Evolutionary conservation across 2,113 vertebrate species (phyloP).

Genomic region (Micromys minutus): DNA sequence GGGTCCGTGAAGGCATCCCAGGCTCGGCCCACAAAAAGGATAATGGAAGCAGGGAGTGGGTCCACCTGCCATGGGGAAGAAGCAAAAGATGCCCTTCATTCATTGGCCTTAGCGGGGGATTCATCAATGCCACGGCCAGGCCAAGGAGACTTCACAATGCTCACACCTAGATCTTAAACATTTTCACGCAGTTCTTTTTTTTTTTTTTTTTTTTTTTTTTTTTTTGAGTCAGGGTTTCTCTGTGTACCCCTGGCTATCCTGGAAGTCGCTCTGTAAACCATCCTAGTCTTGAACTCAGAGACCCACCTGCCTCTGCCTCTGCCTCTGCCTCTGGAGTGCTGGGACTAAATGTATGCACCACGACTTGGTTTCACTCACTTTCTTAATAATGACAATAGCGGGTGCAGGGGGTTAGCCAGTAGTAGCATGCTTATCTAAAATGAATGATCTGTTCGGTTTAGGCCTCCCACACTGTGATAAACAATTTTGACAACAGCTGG

Average conservation of each 20-base stretch:
- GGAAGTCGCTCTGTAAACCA: neutral
- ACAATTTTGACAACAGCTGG: neutral
- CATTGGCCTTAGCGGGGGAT: neutral
- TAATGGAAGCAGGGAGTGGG: conserved; percentile 93
- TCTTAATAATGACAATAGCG: neutral
- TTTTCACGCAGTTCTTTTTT: neutral
- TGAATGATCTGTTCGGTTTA: neutral
- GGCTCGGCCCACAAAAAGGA: conserved; percentile 93
- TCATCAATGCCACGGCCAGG: neutral
- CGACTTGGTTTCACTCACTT: neutral
- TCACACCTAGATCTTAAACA: neutral
- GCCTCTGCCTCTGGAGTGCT: neutral
- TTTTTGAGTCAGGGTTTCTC: neutral
- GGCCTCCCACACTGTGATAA: neutral
- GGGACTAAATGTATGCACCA: neutral
- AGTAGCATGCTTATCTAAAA: neutral
- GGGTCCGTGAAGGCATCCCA: conserved; percentile 97
- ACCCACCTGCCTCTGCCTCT: neutral
- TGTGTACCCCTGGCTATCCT: neutral
- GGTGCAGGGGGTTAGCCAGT: neutral
- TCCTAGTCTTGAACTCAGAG: neutral
- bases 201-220: neutral
- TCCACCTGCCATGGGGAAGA: conserved; percentile 85
- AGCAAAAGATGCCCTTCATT: neutral
- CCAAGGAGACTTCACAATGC: neutral